A percentile compares a stretch with the other conserved stretches of the same genome.
These are phyloP conservation scores for Eristalinus aeneus DNA, from an alignment of 2,888 invertebrate genomes.

Conservation along the genomic window DNA sequence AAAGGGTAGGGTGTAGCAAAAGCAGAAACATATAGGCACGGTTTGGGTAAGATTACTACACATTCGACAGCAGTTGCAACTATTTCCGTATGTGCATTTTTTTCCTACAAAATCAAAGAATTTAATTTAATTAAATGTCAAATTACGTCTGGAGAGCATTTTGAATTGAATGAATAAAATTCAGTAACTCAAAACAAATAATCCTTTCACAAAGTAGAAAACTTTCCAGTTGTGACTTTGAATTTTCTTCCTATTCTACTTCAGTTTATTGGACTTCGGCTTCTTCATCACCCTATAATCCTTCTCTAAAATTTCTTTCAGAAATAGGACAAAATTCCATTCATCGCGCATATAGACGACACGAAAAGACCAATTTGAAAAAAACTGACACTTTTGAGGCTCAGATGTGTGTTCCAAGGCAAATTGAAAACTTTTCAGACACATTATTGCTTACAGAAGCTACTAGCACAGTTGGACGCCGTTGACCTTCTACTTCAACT, in stretches of 20 bases:
- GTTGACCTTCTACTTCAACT: conserved; percentile 38
- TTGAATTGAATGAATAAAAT: background rate
- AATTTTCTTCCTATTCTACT: conserved; percentile 42
- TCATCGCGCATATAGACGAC: conserved; percentile 59
- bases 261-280: background rate
- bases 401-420: conserved; percentile 69
- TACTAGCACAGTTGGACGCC: conserved; percentile 25
- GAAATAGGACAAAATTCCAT: conserved; percentile 48
- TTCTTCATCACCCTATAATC: background rate
- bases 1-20: too few relatives aligned
- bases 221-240: conserved; percentile 64
- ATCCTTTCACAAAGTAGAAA: conserved; percentile 28
- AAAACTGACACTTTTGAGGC: conserved; percentile 68
- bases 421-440: conserved; percentile 71
- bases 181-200: conserved; percentile 18
- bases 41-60: too few relatives aligned
- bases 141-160: background rate
- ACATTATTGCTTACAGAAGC: conserved; percentile 71
- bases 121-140: background rate
- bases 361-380: conserved; percentile 60
- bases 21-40: too few relatives aligned
- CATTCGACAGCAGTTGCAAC: too few relatives aligned
- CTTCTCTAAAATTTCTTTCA: background rate
- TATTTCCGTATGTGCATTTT: background rate
- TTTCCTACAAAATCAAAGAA: background rate